Evolutionary conservation across 2,888 invertebrate genomes (phyloP), one percentile per base, ranked within the genome.

Genomic region (Scaeva pyrastri): DNA sequence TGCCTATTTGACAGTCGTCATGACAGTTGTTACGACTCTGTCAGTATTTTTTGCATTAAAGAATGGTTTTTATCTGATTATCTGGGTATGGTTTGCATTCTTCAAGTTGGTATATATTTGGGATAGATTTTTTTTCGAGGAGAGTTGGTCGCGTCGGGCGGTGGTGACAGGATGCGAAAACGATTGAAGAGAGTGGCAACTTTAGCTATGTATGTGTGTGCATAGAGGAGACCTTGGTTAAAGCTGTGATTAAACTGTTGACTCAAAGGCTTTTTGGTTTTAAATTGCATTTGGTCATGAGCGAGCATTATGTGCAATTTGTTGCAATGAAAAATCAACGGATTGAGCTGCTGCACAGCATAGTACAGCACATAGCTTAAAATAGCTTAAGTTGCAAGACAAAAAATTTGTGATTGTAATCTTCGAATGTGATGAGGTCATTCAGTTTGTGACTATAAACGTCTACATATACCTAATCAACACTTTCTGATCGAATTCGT

Each of bases 281-380:
- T 73, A 81, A 81, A 62, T 72, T 68, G 75, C 68, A 80, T 68
- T 73, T 70, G 85, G 82, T 77, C 85, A 81, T 86, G 81, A 73
- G 73, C 77, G 77, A 70, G 85, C 82, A 74, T 77, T 64, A 82
- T 77, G 74, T 82, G 70, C 78, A 82, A 82, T 82, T 82, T 86
- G 82, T 74, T 77, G 70, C 77, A 85, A 76, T 76, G 55, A 75
- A 36, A 31, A 31, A 0, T 1, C 31, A 31, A 66, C 66, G 36
- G 81, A 81, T 76, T 81, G 64, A 70, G 72, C 73, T 81, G 62
- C 72, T 58, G 68, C 19, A 5, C 7, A 4, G 1, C 14, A 31
- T 31, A 31, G 11, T 19, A 21, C 60, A 60, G 31, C 56, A 6
- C 31, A 31, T 16, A 36, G 2, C 10, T 8, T 16, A 41, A 4